phyloP scores from a whole-genome alignment of 2,888 invertebrate genomes.

The Synergus itoensis region DNA sequence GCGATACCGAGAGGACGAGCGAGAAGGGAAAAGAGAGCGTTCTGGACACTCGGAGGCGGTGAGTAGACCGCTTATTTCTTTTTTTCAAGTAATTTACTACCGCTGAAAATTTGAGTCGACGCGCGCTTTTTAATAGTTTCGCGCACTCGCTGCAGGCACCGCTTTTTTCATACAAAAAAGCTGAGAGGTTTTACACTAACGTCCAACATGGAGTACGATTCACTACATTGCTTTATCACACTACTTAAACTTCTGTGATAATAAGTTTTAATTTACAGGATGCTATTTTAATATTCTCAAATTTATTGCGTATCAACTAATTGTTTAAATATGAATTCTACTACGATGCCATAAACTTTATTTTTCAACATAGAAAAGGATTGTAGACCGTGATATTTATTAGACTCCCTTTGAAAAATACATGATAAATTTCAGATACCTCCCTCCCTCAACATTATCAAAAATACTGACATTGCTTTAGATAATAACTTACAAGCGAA shows the following conservation, averaged over 20 bases:
- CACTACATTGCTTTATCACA: not conserved
- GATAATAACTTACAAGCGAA: no score
- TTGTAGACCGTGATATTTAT: no score
- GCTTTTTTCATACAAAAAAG: slow-evolving; percentile 52
- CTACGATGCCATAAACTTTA: not conserved
- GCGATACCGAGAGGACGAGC: slow-evolving; percentile 47
- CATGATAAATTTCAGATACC: no score
- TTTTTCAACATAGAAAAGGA: no score
- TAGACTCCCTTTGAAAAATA: no score
- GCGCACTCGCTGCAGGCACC: slow-evolving; percentile 59
- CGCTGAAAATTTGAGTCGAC: slow-evolving; percentile 73
- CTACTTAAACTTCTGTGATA: not conserved
- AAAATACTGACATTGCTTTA: no score
- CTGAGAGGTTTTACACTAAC: slow-evolving; percentile 16
- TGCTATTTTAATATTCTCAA: not conserved
- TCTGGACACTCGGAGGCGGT: slow-evolving; percentile 36
- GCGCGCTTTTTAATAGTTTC: slow-evolving; percentile 73
- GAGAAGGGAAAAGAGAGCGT: slow-evolving; percentile 42
- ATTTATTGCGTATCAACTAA: not conserved
- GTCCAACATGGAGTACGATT: not conserved
- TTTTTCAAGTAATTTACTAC: slow-evolving; percentile 74
- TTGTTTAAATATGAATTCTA: not conserved
- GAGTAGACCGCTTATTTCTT: slow-evolving; percentile 65
- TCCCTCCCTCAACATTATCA: no score
- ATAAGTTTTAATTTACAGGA: not conserved